Evolutionary conservation across 2,113 vertebrate genomes (phyloP).

Genomic region (Lota lota): DNA sequence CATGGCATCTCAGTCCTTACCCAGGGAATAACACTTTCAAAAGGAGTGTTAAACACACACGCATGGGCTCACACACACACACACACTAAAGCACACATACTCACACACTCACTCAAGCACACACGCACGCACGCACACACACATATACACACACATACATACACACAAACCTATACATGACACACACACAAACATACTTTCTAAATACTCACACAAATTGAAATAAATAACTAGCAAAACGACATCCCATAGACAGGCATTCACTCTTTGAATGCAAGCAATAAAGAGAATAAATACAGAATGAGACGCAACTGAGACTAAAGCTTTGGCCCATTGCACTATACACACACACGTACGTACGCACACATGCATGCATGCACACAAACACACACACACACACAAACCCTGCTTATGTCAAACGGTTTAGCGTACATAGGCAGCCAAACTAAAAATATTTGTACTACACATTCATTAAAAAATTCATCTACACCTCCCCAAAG

Average conservation of each 20-base stretch:
- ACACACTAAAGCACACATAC: constrained; percentile 1
- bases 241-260: constrained; percentile 7
- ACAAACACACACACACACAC: constrained; percentile 19
- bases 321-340: constrained; percentile 23
- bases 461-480: neutral
- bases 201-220: constrained; percentile 10
- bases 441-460: no score
- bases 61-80: constrained; percentile 27
- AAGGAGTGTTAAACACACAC: constrained; percentile 47
- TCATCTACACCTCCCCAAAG: neutral
- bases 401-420: neutral
- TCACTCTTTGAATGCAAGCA: constrained; percentile 41
- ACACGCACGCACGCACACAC: neutral
- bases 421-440: neutral
- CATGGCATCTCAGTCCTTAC: constrained; percentile 52
- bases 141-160: neutral
- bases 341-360: constrained; percentile 24
- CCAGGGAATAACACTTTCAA: constrained; percentile 65
- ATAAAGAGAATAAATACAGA: constrained; percentile 53
- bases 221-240: constrained; percentile 53
- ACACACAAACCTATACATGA: neutral
- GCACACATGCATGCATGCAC: neutral
- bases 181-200: neutral
- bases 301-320: constrained; percentile 47
- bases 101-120: neutral